phyloP scores from a whole-genome alignment of 2,797 vertebrate genomes.

The Nothura maculosa region DNA sequence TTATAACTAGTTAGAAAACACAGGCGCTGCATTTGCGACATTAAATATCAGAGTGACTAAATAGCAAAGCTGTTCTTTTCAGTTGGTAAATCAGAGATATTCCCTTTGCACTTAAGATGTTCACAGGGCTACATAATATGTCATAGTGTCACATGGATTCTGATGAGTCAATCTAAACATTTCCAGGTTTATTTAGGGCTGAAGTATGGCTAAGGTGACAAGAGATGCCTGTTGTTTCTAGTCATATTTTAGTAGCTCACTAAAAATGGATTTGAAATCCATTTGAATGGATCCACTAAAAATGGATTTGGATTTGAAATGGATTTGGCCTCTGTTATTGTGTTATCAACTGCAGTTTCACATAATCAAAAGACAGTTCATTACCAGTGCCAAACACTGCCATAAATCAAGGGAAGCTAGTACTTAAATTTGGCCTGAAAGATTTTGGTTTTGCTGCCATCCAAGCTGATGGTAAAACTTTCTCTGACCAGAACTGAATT shows the following conservation, averaged over 20 bases:
- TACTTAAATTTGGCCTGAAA: neutral
- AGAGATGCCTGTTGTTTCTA: neutral
- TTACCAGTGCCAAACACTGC: neutral
- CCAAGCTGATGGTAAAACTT: slow-evolving; percentile 2
- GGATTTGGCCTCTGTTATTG: neutral
- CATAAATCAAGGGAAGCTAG: slow-evolving; percentile 11
- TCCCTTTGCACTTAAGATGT: neutral
- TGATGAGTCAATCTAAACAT: neutral
- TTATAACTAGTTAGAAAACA: neutral
- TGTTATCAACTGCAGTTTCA: slow-evolving; percentile 43
- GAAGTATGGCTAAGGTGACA: neutral
- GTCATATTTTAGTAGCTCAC: neutral
- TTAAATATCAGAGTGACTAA: neutral
- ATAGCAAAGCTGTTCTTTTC: neutral
- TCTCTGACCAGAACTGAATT: slow-evolving; percentile 13
- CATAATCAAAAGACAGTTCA: neutral
- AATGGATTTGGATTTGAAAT: slow-evolving; percentile 14
- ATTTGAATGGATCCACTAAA: no score
- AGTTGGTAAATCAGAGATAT: neutral
- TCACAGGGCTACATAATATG: neutral
- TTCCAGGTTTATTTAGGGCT: neutral
- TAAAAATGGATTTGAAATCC: neutral
- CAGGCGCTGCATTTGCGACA: neutral
- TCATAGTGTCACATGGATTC: neutral
- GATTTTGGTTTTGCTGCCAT: neutral